These are phyloP conservation scores for Penaeus monodon DNA, from an alignment of 2,888 invertebrate genomes.

Conservation along the genomic window DNA sequence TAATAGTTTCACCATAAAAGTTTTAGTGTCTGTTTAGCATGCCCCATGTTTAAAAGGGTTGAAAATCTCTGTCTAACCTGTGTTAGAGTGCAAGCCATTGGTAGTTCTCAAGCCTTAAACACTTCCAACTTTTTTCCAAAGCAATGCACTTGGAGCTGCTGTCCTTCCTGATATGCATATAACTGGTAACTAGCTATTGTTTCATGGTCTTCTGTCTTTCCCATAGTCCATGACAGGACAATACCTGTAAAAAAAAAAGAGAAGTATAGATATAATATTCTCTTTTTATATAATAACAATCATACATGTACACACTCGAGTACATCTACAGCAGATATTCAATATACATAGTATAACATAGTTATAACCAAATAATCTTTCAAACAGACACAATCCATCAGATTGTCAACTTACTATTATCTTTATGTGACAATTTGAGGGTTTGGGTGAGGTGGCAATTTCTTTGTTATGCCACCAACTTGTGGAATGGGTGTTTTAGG, in stretches of 20 bases:
- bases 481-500: conserved; percentile 60
- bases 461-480: conserved; percentile 61
- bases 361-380: too few relatives aligned
- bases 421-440: conserved; percentile 63
- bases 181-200: conserved; percentile 88
- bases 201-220: conserved; percentile 71
- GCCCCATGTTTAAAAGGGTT: background rate
- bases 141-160: conserved; percentile 75
- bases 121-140: conserved; percentile 96
- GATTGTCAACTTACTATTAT: conserved; percentile 58
- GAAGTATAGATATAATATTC: too few relatives aligned
- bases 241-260: conserved; percentile 74
- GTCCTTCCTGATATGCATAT: conserved; percentile 88
- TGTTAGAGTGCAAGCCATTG: conserved; percentile 95
- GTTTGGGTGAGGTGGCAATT: conserved; percentile 66
- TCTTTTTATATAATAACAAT: too few relatives aligned
- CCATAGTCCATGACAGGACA: conserved; percentile 93
- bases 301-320: too few relatives aligned
- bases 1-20: conserved; percentile 1
- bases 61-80: conserved; percentile 72
- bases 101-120: conserved; percentile 90
- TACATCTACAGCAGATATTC: too few relatives aligned
- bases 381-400: too few relatives aligned
- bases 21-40: conserved; percentile 1
- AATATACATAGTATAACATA: too few relatives aligned